These are phyloP conservation scores for Thalpophila matura DNA, from an alignment of 2,888 invertebrate genomes.

Conservation along the genomic window DNA sequence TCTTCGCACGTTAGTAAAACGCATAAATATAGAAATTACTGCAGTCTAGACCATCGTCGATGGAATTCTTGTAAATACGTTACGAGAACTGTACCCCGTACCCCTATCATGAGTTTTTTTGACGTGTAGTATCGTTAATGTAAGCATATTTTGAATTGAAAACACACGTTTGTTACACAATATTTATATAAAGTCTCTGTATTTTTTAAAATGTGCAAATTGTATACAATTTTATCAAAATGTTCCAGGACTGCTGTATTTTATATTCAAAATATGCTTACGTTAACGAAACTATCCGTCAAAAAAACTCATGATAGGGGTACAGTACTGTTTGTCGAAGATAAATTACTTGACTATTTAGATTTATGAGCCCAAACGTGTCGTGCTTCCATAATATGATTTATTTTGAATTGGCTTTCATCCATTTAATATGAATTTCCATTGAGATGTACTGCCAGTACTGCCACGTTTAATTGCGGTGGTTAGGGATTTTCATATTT, in stretches of 20 bases:
- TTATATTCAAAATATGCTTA: no score
- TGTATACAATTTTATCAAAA: no score
- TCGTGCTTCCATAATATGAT: slow-evolving; percentile 48
- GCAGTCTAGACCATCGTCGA: neutral
- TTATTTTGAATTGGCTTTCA: slow-evolving; percentile 40
- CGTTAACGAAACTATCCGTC: no score
- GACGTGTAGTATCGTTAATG: no score
- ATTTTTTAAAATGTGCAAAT: no score
- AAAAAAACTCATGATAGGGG: no score
- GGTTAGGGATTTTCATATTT: slow-evolving; percentile 42
- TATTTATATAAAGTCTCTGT: no score
- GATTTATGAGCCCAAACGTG: slow-evolving; percentile 35
- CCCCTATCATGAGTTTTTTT: no score
- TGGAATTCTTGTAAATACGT: slow-evolving; percentile 8
- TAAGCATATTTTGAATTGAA: no score
- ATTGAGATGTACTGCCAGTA: slow-evolving; percentile 42
- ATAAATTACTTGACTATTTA: slow-evolving; percentile 18
- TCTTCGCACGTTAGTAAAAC: slow-evolving; percentile 3
- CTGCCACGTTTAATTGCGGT: slow-evolving; percentile 44
- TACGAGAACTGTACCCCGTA: no score
- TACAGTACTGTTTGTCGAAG: slow-evolving; percentile 4
- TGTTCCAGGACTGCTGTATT: no score
- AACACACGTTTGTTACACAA: no score
- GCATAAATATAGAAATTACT: slow-evolving; percentile 33
- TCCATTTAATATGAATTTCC: slow-evolving; percentile 35